Evolutionary conservation across 2,797 vertebrate species (phyloP).

Genomic region (Chiropotes sagulatus): DNA sequence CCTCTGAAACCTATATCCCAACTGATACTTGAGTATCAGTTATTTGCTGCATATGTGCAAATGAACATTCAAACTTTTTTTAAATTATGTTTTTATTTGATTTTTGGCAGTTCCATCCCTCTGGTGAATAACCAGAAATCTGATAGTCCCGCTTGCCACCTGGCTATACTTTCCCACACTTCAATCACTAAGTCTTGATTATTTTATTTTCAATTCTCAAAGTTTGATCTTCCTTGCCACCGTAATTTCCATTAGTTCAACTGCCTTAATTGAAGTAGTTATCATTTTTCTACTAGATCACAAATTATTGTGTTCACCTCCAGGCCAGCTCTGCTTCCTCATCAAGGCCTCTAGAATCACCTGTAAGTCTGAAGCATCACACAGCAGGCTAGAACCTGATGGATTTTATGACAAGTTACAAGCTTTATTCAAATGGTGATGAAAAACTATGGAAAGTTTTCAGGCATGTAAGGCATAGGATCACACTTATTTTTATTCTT

Average conservation of each 20-base stretch:
- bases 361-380: neutral
- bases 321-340: neutral
- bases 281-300: neutral
- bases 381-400: neutral
- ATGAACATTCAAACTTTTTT: neutral
- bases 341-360: neutral
- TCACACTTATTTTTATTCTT: neutral
- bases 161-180: neutral
- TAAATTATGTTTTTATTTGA: neutral
- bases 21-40: neutral
- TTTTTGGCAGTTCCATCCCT: neutral
- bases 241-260: neutral
- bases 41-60: neutral
- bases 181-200: neutral
- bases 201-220: slow-evolving; percentile 22
- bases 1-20: neutral
- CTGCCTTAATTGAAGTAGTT: neutral
- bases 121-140: neutral
- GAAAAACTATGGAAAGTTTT: neutral
- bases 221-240: neutral
- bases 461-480: neutral
- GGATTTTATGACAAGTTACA: neutral
- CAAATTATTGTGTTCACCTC: neutral
- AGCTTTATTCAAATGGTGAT: neutral
- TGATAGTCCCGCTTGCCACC: neutral